These are phyloP conservation scores for Pyrgus malvae DNA, from an alignment of 2,888 invertebrate species.

Conservation along the genomic window DNA sequence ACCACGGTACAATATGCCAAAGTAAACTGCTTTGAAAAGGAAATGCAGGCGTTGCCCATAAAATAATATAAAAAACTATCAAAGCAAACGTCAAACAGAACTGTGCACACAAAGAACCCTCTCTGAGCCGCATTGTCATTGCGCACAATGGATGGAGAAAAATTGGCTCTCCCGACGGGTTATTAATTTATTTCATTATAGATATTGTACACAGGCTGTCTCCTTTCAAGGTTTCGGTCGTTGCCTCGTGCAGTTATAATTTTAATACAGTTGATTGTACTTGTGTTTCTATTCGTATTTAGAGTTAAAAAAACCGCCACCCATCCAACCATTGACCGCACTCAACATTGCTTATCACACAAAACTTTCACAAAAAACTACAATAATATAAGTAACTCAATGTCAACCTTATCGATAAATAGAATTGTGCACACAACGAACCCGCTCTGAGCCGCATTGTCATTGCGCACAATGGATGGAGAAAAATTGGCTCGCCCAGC, in stretches of 20 bases:
- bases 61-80: neutral
- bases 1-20: too few species aligned
- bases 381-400: neutral
- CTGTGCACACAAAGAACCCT: constrained; percentile 9
- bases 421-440: constrained; percentile 11
- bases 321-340: neutral
- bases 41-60: too few species aligned
- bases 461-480: constrained; percentile 57
- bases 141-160: constrained; percentile 16
- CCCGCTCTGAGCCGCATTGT: constrained; percentile 31
- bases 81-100: constrained; percentile 4
- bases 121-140: constrained; percentile 32
- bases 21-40: too few species aligned
- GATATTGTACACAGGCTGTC: neutral
- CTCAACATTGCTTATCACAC: too few species aligned
- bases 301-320: too few species aligned
- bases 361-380: too few species aligned
- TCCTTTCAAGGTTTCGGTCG: neutral
- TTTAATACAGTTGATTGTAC: neutral
- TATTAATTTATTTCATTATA: neutral
- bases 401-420: constrained; percentile 3
- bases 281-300: too few species aligned
- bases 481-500: constrained; percentile 64
- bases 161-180: constrained; percentile 28
- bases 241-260: neutral